Evolutionary conservation across 2,113 vertebrate genomes (phyloP), one percentile per base, ranked within the genome.

Genomic region (Sardina pilchardus): DNA sequence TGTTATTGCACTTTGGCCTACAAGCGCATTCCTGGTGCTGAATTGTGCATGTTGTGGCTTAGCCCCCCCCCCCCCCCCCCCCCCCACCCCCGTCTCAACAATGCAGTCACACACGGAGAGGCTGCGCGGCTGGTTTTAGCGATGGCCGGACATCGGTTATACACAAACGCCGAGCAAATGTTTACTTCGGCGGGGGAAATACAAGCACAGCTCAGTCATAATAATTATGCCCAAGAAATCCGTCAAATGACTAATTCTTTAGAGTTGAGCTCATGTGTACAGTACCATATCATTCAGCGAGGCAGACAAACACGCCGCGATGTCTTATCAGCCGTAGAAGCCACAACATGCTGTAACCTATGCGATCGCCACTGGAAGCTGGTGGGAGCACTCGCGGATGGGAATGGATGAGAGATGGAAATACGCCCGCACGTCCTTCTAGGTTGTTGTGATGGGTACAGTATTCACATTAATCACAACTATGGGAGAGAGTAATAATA

Each of bases 21-120:
- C 71, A 17, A 78, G 71, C 71, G 14, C 71, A 78, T 78, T 78
- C 71, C 71, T 71, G 83, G 50, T 81, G 42, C 0, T 45, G n/a
- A 82, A 80, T 9, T 45, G 82, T 86, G 85, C 84, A 67, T 82
- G 85, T 86, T 81, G 86, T 82, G 50, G 81, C 59, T 59, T 82
- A 86, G 75, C 39, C 4, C 63, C n/a, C n/a, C n/a, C n/a, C n/a
- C n/a, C n/a, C n/a, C n/a, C n/a, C n/a, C n/a, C n/a, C n/a, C n/a
- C n/a, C n/a, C n/a, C n/a, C n/a, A n/a, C n/a, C n/a, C 53, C 36
- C 85, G 82, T 84, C 87, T 88, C 85, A 86, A 84, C 87, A 86
- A 84, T 59, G 82, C 34, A 10, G 21, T 67, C 44, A 30, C 39
- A 81, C 81, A 82, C 30, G 71, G 36, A 81, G 59, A 78, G 26